Evolutionary conservation across 1,140 invertebrate species (phyloP).

Genomic region (Drosophila nigrodunni): DNA sequence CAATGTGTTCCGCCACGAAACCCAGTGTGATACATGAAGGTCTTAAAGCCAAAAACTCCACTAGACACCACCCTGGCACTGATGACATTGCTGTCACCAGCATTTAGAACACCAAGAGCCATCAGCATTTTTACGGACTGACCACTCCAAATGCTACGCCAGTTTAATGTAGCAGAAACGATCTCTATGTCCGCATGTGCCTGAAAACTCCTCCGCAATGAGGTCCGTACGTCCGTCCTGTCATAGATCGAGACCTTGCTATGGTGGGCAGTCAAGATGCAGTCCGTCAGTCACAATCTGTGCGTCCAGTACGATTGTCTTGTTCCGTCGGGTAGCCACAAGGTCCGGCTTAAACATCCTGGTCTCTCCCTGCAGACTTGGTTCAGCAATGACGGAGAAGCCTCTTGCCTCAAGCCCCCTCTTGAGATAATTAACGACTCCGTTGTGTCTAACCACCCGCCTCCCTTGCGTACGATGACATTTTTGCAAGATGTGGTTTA

Average conservation of each 20-base stretch:
- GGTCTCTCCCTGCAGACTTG: constrained; percentile 7
- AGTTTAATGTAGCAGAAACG: constrained; percentile 1
- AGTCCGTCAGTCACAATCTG: constrained; percentile 17
- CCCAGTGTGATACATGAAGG: too few species aligned
- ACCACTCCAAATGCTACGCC: not conserved
- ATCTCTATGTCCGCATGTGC: not conserved
- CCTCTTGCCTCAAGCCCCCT: constrained; percentile 1
- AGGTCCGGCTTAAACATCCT: constrained; percentile 5
- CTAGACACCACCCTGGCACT: too few species aligned
- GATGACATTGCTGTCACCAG: too few species aligned
- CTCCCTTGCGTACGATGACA: constrained; percentile 18
- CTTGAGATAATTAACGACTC: constrained; percentile 11
- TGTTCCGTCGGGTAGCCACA: not conserved
- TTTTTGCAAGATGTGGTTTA: constrained; percentile 6
- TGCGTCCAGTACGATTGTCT: not conserved
- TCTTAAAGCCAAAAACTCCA: too few species aligned
- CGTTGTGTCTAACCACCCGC: constrained; percentile 22
- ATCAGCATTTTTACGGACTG: too few species aligned
- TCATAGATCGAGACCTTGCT: constrained; percentile 4
- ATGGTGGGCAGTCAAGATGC: constrained; percentile 3
- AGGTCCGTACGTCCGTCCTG: constrained; percentile 1
- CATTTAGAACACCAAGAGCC: not conserved
- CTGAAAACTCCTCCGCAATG: not conserved
- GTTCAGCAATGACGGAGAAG: constrained; percentile 6
- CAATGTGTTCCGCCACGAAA: too few species aligned